These are phyloP conservation scores for Gadopsis bispinosus DNA, from an alignment of 2,797 vertebrate species.

Conservation along the genomic window DNA sequence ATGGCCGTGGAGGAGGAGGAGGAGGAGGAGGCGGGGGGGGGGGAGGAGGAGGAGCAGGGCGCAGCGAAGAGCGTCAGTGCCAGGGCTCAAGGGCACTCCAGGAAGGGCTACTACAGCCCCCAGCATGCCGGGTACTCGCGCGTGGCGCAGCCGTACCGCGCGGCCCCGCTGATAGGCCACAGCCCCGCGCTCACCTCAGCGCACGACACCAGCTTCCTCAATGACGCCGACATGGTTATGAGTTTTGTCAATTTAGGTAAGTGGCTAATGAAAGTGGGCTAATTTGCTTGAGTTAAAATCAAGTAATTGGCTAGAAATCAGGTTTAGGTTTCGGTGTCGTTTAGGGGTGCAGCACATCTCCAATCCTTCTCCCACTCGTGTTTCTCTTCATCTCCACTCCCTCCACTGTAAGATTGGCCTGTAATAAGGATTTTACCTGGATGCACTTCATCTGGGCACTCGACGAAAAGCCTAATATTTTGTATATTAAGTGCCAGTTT, in stretches of 20 bases:
- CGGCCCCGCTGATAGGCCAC: slow-evolving; percentile 89
- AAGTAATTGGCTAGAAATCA: neutral
- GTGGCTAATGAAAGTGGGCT: slow-evolving; percentile 64
- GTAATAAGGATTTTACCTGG: neutral
- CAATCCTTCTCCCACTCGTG: too few species aligned
- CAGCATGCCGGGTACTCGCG: slow-evolving; percentile 90
- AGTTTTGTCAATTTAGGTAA: slow-evolving; percentile 99
- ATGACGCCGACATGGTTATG: slow-evolving; percentile 99
- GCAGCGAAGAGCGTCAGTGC: slow-evolving; percentile 84
- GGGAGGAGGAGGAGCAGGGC: slow-evolving; percentile 86
- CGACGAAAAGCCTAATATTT: neutral
- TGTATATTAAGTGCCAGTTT: neutral
- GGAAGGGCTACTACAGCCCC: slow-evolving; percentile 87
- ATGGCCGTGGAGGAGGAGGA: slow-evolving; percentile 96
- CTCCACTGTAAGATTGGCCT: neutral
- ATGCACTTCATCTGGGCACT: neutral
- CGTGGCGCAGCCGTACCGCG: slow-evolving; percentile 89
- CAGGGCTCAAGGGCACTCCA: slow-evolving; percentile 86
- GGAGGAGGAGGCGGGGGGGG: slow-evolving; percentile 87
- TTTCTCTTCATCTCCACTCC: neutral
- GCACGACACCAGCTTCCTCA: slow-evolving; percentile 97
- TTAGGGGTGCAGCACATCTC: neutral
- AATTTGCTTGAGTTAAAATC: neutral
- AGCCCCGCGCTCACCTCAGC: slow-evolving; percentile 91
- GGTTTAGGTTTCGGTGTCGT: neutral